Base-by-base conservation (phyloP, 2,113 vertebrate species). In the Bubo blakistoni region DNA sequence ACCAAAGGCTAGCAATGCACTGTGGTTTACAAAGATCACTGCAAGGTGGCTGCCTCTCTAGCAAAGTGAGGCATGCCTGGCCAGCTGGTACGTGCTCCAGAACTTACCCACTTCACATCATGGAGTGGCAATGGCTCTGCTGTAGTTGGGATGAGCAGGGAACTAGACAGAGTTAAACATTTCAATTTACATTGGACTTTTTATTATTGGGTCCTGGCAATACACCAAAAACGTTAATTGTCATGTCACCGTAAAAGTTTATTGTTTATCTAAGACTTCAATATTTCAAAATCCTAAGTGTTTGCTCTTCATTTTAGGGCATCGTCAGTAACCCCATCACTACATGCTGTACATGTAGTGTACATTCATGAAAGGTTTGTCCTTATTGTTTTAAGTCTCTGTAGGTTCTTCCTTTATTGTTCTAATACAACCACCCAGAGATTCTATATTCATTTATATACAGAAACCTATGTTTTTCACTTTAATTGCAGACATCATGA, bases 11-110 rank as follows among this genome's bases (percentile, higher is more conserved):
- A 89, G 40, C 20, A 86, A 51, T 29, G 65, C 40, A 18, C 13
- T 17, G 36, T 65, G 44, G 47, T 54, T 96, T 77, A 52, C 59
- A 85, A 86, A 86, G 88, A 81, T 69, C 88, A 46, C 49, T 81
- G 88, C 77, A 79, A 76, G 70, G 83, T 76, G 77, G 22, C 80
- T 95, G 82, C 58, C 61, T 94, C 82, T 93, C 70, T 55, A 92
- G 72, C 21, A 90, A 93, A 61, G 55, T 17, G 21, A 78, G 89
- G 89, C 84, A 40, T 9, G 13, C 62, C 54, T 34, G 29, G 16
- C 22, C 34, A 12, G 10, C 34, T 88, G 84, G 19, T 55, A n/a
- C 0, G 0, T 44, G 52, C 24, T 83, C 58, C 73, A 87, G 36
- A 44, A 91, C 26, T 44, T 69, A n/a, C 32, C 15, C n/a, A 32